phyloP scores from a whole-genome alignment of 2,113 vertebrate species.

The Suricata suricatta region DNA sequence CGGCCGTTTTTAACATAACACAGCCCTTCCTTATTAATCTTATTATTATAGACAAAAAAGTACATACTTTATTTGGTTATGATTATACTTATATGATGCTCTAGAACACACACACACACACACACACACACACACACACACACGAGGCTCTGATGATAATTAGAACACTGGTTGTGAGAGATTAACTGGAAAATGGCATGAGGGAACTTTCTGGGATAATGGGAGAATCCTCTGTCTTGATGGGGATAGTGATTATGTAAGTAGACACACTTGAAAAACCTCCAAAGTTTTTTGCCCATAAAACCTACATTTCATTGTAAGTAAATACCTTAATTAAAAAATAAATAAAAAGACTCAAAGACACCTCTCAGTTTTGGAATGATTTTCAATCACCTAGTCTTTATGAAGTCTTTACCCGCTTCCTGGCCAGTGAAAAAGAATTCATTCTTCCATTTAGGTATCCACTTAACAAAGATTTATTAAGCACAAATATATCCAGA shows the following conservation, averaged over 20 bases:
- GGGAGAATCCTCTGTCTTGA: neutral
- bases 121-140: neutral
- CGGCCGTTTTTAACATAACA: neutral
- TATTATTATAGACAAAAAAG: neutral
- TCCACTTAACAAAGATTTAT: neutral
- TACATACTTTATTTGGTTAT: neutral
- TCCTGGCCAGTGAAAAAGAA: neutral
- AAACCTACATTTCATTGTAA: neutral
- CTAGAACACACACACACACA: neutral
- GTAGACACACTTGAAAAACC: neutral
- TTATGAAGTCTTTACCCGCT: neutral
- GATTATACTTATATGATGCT: neutral
- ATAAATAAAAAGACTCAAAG: neutral
- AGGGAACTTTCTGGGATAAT: neutral
- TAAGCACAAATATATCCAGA: slow-evolving; percentile 16
- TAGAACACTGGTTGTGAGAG: neutral
- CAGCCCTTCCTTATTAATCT: neutral
- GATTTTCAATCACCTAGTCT: neutral
- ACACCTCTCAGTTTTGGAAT: neutral
- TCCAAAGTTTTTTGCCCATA: neutral
- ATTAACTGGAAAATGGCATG: neutral
- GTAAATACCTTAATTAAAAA: neutral
- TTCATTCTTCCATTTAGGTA: neutral
- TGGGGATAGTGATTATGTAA: neutral
- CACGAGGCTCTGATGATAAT: neutral